phyloP scores from a whole-genome alignment of 2,888 invertebrate genomes.

The Ormyrus rosae region DNA sequence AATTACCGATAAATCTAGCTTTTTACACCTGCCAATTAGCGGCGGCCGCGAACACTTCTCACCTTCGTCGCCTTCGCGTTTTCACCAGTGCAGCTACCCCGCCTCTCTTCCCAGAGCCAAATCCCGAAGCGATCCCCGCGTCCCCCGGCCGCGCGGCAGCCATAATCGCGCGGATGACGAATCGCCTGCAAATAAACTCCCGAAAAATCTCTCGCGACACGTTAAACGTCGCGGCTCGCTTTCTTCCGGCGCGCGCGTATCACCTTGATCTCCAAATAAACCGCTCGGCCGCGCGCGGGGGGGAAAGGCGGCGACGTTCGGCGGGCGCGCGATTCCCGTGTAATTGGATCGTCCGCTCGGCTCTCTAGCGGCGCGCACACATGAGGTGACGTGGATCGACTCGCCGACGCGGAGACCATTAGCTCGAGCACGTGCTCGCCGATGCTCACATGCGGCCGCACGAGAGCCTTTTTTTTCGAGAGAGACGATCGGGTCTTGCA shows the following conservation, averaged over 20 bases:
- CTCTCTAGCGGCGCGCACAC: background rate
- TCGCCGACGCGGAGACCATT: background rate
- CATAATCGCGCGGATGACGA: background rate
- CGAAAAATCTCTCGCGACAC: background rate
- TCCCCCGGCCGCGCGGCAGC: no score
- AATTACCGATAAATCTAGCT: no score
- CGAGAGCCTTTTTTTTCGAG: background rate
- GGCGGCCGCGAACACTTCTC: no score
- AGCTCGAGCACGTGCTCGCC: background rate
- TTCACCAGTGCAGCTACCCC: no score
- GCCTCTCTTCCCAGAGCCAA: no score
- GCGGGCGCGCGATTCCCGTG: background rate
- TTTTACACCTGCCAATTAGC: no score
- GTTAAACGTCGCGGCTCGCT: no score
- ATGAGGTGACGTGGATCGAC: background rate
- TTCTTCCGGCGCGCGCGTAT: background rate
- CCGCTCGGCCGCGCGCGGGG: background rate
- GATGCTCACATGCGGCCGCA: background rate
- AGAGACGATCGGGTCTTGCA: background rate
- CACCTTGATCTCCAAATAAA: conserved; percentile 50
- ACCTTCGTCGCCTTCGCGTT: no score
- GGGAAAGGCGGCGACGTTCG: background rate
- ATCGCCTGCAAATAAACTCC: background rate
- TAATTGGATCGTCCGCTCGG: conserved; percentile 31
- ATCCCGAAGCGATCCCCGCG: no score